Conservation (phyloP, 2,888 invertebrate species). For the Drosophila greeni region DNA sequence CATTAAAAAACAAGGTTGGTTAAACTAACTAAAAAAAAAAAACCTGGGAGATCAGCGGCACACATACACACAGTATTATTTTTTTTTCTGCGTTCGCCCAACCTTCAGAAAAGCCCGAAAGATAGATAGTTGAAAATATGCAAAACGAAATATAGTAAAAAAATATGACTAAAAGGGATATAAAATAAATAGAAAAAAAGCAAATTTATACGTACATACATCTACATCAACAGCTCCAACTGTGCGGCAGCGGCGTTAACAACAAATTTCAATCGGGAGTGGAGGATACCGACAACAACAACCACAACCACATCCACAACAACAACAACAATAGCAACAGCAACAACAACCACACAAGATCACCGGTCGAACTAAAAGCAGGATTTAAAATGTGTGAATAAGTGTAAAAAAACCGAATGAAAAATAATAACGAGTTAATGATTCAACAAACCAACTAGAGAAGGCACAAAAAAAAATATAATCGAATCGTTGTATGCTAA, state of each 20-base stretch:
- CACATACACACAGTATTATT: conserved; percentile 5
- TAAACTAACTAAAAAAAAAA: conserved; percentile 4
- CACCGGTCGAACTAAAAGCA: conserved; percentile 9
- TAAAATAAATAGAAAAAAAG: conserved; percentile 5
- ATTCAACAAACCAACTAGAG: background rate
- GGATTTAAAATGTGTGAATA: conserved; percentile 10
- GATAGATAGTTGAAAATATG: conserved; percentile 4
- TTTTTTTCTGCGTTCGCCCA: background rate
- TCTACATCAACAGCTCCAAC: conserved; percentile 17
- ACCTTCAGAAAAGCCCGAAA: conserved; percentile 2
- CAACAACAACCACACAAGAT: conserved; percentile 10
- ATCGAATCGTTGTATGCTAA: conserved; percentile 5
- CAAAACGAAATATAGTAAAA: conserved; percentile 5
- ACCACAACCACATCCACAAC: background rate
- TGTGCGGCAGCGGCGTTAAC: conserved; percentile 11
- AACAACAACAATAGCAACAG: background rate
- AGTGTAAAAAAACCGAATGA: conserved; percentile 7
- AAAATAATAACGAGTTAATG: conserved; percentile 3
- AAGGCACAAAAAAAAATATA: conserved; percentile 12
- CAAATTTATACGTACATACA: conserved; percentile 10
- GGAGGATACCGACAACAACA: conserved; percentile 4
- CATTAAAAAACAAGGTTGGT: conserved; percentile 15
- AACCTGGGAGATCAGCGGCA: background rate
- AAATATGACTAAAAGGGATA: conserved; percentile 1
- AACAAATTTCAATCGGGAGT: conserved; percentile 18